These are phyloP conservation scores for Melitaea athalia DNA, from an alignment of 2,888 invertebrate species.

Conservation along the genomic window DNA sequence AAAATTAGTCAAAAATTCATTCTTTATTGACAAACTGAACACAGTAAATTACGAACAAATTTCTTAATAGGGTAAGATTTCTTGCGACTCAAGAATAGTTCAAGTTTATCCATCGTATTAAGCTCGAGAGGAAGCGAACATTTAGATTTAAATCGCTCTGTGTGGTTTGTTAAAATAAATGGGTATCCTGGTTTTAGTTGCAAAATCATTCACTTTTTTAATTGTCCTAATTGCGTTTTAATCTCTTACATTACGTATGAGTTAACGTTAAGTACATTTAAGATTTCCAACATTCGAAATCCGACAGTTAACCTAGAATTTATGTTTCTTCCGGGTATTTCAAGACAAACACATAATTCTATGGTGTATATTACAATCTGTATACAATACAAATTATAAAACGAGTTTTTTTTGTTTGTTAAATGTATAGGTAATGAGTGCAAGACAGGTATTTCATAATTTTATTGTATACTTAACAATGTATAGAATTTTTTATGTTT, in stretches of 20 bases:
- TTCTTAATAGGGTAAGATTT: background rate
- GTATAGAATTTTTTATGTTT: too few relatives aligned
- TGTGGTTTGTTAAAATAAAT: conserved; percentile 1
- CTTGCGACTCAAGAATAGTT: background rate
- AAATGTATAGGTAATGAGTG: too few relatives aligned
- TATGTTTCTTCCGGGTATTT: too few relatives aligned
- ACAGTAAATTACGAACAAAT: background rate
- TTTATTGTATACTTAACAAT: too few relatives aligned
- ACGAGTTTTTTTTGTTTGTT: too few relatives aligned
- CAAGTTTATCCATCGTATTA: background rate
- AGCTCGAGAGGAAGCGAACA: background rate
- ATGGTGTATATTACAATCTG: too few relatives aligned
- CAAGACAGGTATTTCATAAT: too few relatives aligned
- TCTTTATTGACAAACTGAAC: conserved; percentile 5
- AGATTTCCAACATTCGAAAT: too few relatives aligned
- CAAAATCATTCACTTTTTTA: background rate
- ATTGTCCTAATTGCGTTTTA: background rate
- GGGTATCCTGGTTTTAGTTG: conserved; percentile 2
- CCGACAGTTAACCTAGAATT: too few relatives aligned
- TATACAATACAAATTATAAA: too few relatives aligned
- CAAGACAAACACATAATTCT: too few relatives aligned
- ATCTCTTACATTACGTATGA: background rate
- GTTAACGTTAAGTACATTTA: too few relatives aligned
- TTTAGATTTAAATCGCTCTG: background rate
- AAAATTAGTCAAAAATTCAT: background rate